phyloP scores from a whole-genome alignment of 2,797 vertebrate species.

The Dryobates pubescens region DNA sequence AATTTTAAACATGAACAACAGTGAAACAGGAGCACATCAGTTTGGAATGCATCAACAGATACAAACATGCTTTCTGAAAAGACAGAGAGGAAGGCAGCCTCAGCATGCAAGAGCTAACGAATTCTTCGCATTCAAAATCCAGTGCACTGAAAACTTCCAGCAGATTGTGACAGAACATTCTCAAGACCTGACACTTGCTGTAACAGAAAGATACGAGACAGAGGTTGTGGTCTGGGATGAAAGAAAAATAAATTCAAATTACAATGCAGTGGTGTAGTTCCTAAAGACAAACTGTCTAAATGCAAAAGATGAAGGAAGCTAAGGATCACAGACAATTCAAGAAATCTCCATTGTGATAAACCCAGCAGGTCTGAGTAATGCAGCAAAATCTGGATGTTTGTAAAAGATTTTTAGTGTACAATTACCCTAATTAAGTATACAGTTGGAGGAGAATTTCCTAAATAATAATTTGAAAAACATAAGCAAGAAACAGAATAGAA shows the following conservation, averaged over 20 bases:
- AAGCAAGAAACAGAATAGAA: neutral
- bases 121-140: neutral
- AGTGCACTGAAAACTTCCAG: neutral
- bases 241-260: neutral
- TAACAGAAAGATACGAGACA: neutral
- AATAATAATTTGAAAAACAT: neutral
- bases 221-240: fast-evolving
- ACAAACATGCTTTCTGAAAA: neutral
- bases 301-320: neutral
- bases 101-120: neutral
- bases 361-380: neutral
- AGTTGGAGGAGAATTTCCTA: neutral
- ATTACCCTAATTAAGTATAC: neutral
- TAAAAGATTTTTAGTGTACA: neutral
- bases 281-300: neutral
- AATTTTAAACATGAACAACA: neutral
- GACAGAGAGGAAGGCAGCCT: neutral
- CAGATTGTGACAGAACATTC: neutral
- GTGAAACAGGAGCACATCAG: neutral
- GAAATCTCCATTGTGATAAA: neutral
- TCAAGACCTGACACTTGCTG: neutral
- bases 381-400: neutral
- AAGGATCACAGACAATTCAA: neutral
- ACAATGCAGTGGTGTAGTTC: neutral
- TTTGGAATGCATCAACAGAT: neutral